Evolutionary conservation across 2,113 vertebrate species (phyloP), one percentile per base, ranked within the genome.

Genomic region (Formicarius rufipectus): DNA sequence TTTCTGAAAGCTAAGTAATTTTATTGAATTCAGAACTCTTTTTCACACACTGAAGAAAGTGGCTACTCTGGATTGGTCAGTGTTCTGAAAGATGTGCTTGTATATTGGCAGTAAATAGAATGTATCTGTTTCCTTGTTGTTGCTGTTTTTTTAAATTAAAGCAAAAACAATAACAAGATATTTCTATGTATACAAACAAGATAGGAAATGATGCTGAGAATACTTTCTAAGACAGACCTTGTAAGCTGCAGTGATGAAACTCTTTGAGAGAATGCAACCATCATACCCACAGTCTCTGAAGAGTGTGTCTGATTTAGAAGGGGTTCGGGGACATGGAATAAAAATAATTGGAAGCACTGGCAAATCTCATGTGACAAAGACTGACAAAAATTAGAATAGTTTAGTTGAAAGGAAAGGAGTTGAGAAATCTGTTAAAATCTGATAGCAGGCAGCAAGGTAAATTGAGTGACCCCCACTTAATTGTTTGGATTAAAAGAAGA

Each of bases 1-100:
- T 80, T 95, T 84, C 31, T 75, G 53, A 67, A 68, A 37, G n/a
- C 31, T 52, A 50, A 75, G 20, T 77, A n/a, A 79, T 63, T 87
- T 55, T 24, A 31, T 47, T 75, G 33, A 10, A 31, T 81, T 83
- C 11, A 9, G 28, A 83, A 60, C 53, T 68, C 25, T 5, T 80
- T 83, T 88, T 83, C 21, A 31, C 3, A 5, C 28, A 56, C 33
- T 86, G 47, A 84, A 56, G 30, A 49, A 69, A 68, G 67, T 21
- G 35, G 22, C 56, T 86, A 52, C 45, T 94, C 14, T 49, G 37
- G 45, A 55, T 49, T 42, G 35, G 20, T 40, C 33, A n/a, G n/a
- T 49, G 7, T 69, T 17, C 50, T 84, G 73, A 28, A 35, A 67
- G 42, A 53, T 2, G 2, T 72, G 24, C 9, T 82, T 0, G 0